phyloP scores from a whole-genome alignment of 1,140 invertebrate species.

The Nasonia giraulti region DNA sequence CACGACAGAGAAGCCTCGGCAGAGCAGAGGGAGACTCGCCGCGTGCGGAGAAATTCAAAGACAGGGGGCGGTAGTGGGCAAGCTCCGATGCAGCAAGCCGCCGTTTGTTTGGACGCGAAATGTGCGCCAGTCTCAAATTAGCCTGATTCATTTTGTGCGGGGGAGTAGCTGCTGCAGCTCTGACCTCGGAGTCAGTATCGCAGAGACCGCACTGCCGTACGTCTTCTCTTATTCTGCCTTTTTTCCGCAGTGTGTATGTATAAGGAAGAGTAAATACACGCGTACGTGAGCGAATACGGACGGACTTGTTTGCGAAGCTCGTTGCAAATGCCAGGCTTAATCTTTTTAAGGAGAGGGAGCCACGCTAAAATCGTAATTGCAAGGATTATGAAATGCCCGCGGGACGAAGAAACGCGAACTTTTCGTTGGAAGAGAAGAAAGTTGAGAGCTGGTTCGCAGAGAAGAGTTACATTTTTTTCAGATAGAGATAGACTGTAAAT shows the following conservation, averaged over 20 bases:
- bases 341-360: not conserved
- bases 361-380: not conserved
- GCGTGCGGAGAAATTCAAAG: conserved; percentile 7
- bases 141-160: conserved; percentile 34
- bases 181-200: not conserved
- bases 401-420: not conserved
- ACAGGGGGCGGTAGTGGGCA: not conserved
- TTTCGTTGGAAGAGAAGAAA: not conserved
- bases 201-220: not conserved
- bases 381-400: not conserved
- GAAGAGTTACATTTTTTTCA: not conserved
- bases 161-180: not conserved
- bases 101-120: conserved; percentile 28
- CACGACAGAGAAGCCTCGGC: not conserved
- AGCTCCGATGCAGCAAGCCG: conserved; percentile 11
- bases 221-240: not conserved
- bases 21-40: not conserved
- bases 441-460: too few relatives aligned
- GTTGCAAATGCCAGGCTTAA: not conserved
- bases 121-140: conserved; percentile 37
- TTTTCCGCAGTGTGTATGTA: not conserved
- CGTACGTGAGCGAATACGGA: not conserved
- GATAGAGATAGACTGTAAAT: not conserved
- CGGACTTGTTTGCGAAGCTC: not conserved
- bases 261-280: too few relatives aligned